Base-by-base conservation (phyloP, 1,140 invertebrate genomes). In the Aphidius gifuensis region DNA sequence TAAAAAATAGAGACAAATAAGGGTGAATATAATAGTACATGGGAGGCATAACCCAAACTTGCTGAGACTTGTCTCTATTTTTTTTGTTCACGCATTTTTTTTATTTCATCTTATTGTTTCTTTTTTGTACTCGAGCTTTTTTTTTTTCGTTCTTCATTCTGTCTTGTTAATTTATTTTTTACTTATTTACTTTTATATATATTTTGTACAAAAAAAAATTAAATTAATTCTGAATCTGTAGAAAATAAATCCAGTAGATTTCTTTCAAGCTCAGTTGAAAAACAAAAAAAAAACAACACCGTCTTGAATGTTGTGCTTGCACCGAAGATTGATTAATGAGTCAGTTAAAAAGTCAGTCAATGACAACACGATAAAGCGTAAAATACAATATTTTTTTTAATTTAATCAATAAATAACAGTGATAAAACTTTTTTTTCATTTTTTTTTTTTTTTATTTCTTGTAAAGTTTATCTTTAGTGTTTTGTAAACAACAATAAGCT, bases 21-120 rank as follows among this genome's bases (percentile, higher is more conserved):
- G 23, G 23, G 23, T 32, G 23, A 32, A 32, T 32, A 32, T 23
- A 23, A 23, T 23, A 23, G 23, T 23, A 23, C 23, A 23, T 32
- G 23, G 23, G 23, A 32, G 66, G 68, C 62, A 70, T 66, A 70
- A 64, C 39, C 39, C 39, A 55, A 40, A n/a, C 53, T 32, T 55
- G 68, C 66, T 64, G 23, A 32, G 23, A 32, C 53, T 69, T 66
- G 68, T 58, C 66, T 68, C 40, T 49, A 66, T 68, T 71, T 67
- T 71, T 69, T 69, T 70, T 68, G 66, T 69, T 66, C 68, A 63
- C 11, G 53, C 43, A 42, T 55, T 55, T 16, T 16, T 16, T 16
- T 16, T 16, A 16, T 16, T 16, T n/a, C 21, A 38, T 55, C 40
- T 55, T 55, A 11, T 8, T 44, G 7, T 44, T 11, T 44, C 43